phyloP scores from a whole-genome alignment of 92 coral and sea anemone genomes.

The Micromussa lordhowensis region DNA sequence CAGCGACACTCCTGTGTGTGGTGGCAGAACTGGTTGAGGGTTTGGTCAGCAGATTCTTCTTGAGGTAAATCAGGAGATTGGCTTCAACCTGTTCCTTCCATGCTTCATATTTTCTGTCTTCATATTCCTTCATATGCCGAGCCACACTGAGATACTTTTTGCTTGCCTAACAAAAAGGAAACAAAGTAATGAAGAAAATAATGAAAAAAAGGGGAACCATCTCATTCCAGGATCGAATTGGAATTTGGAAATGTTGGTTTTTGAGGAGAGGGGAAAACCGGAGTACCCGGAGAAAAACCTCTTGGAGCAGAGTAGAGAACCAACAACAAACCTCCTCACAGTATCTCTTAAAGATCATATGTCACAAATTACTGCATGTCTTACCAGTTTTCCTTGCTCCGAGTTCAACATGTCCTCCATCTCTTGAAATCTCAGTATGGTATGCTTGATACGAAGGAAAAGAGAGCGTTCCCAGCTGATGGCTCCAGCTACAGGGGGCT shows the following conservation, averaged over 20 bases:
- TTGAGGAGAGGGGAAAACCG: too few relatives aligned
- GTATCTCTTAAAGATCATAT: background rate
- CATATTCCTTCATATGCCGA: constrained; percentile 97
- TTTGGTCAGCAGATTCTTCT: constrained; percentile 84
- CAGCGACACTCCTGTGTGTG: constrained; percentile 85
- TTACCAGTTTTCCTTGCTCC: constrained; percentile 96
- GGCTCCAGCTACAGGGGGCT: constrained; percentile 99
- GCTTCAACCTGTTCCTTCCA: constrained; percentile 98
- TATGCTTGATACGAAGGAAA: constrained; percentile 91
- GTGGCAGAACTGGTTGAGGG: constrained; percentile 88
- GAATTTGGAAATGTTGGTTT: too few relatives aligned
- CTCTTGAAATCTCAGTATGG: constrained; percentile 96
- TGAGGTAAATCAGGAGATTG: constrained; percentile 90
- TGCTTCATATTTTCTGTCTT: constrained; percentile 94
- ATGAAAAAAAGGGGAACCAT: too few relatives aligned
- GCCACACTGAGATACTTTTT: constrained; percentile 96
- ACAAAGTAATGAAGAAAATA: background rate
- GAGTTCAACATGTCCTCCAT: constrained; percentile 99
- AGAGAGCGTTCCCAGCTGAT: constrained; percentile 99
- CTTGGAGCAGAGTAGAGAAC: too few relatives aligned
- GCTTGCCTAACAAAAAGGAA: constrained; percentile 77
- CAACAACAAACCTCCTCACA: background rate
- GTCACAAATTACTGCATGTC: background rate
- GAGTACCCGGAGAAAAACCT: too few relatives aligned
- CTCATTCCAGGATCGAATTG: too few relatives aligned